These are phyloP conservation scores for Periparus ater DNA, from an alignment of 2,797 vertebrate genomes.

Conservation along the genomic window DNA sequence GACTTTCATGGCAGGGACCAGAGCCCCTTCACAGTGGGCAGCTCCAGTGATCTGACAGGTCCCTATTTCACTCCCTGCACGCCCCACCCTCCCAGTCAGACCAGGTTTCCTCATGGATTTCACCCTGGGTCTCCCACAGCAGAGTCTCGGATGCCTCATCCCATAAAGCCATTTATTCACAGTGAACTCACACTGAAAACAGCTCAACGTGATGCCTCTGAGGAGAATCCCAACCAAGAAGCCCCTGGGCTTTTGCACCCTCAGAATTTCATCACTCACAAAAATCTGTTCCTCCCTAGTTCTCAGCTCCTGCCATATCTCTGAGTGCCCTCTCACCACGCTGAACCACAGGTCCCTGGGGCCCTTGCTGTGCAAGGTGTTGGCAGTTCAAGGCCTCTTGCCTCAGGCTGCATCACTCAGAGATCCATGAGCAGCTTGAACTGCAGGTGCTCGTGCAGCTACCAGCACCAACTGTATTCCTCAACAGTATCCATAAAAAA, in stretches of 20 bases:
- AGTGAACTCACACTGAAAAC: background rate
- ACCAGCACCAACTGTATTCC: background rate
- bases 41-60: fast-evolving
- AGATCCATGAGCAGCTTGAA: background rate
- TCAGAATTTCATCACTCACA: background rate
- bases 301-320: background rate
- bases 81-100: background rate
- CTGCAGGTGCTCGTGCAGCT: background rate
- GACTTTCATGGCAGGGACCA: background rate
- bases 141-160: fast-evolving
- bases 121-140: fast-evolving
- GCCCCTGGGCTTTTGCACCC: background rate
- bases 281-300: background rate
- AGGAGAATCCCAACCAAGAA: background rate
- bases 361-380: background rate
- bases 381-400: background rate
- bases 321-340: background rate
- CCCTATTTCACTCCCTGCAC: fast-evolving
- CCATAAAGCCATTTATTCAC: background rate
- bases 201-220: fast-evolving
- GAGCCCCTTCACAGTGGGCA: background rate
- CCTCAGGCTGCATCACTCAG: background rate
- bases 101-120: background rate
- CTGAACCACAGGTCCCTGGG: fast-evolving
- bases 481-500: background rate